Evolutionary conservation across 1,140 invertebrate genomes (phyloP).

Genomic region (Berghia stephanieae): DNA sequence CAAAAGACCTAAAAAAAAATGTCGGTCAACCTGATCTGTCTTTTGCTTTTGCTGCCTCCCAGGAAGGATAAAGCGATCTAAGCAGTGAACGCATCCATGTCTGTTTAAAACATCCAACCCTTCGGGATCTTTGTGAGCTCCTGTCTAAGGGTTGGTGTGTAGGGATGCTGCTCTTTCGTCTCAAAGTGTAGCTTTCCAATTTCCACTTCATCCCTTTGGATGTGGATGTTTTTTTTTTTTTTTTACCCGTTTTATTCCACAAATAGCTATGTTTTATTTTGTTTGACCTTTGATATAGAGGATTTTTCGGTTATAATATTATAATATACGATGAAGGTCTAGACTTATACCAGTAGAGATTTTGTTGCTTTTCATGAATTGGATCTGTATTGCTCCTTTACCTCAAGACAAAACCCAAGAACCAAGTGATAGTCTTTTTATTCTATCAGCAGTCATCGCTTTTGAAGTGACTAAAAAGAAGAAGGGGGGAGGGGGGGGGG

Average conservation of each 20-base stretch:
- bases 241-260: neutral
- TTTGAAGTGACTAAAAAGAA: neutral
- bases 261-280: neutral
- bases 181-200: no score
- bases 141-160: no score
- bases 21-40: no score
- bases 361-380: neutral
- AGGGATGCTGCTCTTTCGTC: no score
- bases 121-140: no score
- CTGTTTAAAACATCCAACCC: no score
- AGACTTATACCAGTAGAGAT: neutral
- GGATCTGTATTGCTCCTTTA: neutral
- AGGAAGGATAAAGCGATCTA: no score
- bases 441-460: neutral
- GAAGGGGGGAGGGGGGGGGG: no score
- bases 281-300: neutral
- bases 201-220: neutral
- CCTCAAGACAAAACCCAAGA: neutral
- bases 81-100: no score
- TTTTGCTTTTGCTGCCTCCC: no score
- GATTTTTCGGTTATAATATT: neutral
- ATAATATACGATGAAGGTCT: no score
- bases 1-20: no score
- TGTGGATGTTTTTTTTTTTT: neutral
- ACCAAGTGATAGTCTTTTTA: neutral